Percentiles rank a stretch among this genome's conserved stretches.
phyloP scores from a whole-genome alignment of 2,888 invertebrate species.

The Drosophila cracens region DNA sequence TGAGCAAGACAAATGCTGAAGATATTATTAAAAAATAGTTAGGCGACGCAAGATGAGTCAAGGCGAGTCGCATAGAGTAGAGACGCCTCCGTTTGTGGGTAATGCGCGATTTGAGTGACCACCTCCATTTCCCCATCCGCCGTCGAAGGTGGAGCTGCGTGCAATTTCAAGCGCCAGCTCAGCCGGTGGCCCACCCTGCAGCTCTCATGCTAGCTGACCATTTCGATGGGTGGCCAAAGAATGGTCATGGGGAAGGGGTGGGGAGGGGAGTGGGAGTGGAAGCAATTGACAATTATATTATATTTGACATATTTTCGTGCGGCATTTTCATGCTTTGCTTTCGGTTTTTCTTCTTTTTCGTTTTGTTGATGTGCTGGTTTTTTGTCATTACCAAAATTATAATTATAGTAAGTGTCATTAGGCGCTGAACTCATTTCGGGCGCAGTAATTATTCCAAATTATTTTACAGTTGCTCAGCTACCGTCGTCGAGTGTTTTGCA shows the following conservation, averaged over 20 bases:
- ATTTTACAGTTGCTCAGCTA: slow-evolving; percentile 65
- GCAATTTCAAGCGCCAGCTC: slow-evolving; percentile 15
- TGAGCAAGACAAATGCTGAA: slow-evolving; percentile 78
- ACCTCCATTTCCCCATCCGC: slow-evolving; percentile 54
- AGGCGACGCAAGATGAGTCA: slow-evolving; percentile 34
- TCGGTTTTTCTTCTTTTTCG: slow-evolving; percentile 32
- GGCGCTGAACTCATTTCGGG: slow-evolving; percentile 66
- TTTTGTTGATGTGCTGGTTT: slow-evolving; percentile 17
- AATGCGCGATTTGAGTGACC: slow-evolving; percentile 4
- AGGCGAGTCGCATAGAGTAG: slow-evolving; percentile 4
- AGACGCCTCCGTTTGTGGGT: slow-evolving; percentile 32
- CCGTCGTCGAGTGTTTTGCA: slow-evolving; percentile 29
- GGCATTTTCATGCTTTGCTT: slow-evolving; percentile 54
- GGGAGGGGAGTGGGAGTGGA: neutral
- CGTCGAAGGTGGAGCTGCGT: slow-evolving; percentile 28
- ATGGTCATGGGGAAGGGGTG: neutral
- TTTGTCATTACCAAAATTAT: slow-evolving; percentile 79
- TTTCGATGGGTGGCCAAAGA: slow-evolving; percentile 24
- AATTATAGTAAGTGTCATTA: slow-evolving; percentile 78
- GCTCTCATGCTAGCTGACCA: slow-evolving; percentile 66
- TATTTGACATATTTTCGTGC: slow-evolving; percentile 75
- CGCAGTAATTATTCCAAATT: slow-evolving; percentile 70
- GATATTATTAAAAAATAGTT: slow-evolving; percentile 80
- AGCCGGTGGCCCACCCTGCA: slow-evolving; percentile 19
- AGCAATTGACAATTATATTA: slow-evolving; percentile 76